phyloP scores from a whole-genome alignment of 2,888 invertebrate species.

The Xestia ashworthii region DNA sequence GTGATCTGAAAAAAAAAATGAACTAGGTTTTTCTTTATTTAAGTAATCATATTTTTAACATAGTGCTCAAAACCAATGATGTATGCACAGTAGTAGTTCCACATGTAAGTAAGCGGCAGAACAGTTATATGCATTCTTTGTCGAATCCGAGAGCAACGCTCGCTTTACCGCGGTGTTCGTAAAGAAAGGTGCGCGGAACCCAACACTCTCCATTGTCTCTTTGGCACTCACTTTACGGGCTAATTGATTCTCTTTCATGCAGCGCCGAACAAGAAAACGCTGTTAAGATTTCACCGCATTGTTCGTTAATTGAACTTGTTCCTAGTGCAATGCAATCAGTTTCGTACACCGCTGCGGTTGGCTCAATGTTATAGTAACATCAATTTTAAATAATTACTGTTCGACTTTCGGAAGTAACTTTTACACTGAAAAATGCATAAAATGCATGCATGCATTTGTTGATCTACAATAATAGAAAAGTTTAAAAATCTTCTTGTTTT shows the following conservation, averaged over 20 bases:
- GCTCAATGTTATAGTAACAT: conserved; percentile 47
- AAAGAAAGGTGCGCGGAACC: conserved; percentile 60
- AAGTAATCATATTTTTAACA: background rate
- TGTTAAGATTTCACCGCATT: conserved; percentile 84
- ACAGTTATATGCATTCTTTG: conserved; percentile 20
- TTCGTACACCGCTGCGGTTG: conserved; percentile 46
- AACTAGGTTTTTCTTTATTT: background rate
- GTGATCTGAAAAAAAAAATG: background rate
- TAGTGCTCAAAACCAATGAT: background rate
- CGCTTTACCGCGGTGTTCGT: conserved; percentile 18
- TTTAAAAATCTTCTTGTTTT: background rate
- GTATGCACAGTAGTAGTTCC: background rate
- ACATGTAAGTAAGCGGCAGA: background rate
- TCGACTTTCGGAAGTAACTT: background rate
- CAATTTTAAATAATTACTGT: conserved; percentile 12
- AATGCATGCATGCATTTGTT: too few relatives aligned
- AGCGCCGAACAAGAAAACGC: conserved; percentile 83
- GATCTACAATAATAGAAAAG: background rate
- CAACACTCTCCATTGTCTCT: conserved; percentile 73
- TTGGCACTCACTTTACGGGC: conserved; percentile 77
- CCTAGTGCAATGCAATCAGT: conserved; percentile 65
- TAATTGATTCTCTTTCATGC: conserved; percentile 86
- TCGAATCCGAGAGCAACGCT: background rate
- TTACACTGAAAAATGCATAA: background rate
- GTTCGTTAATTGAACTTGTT: conserved; percentile 84